Base-by-base conservation (phyloP, 2,113 vertebrate genomes). In the Perccottus glenii region DNA sequence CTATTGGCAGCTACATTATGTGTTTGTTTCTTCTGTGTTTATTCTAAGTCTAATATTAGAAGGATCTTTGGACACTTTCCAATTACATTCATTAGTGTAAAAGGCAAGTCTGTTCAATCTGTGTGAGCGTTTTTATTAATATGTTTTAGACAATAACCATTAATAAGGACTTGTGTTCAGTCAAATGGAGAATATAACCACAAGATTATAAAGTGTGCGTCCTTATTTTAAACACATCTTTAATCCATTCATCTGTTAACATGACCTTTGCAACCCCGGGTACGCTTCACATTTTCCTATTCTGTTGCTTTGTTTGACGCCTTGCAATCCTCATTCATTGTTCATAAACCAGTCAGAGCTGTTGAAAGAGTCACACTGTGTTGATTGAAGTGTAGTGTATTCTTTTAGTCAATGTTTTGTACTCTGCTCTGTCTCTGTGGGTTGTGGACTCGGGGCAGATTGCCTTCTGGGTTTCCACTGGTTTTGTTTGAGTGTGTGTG, bases 381-480 rank as follows among this genome's bases (percentile, higher is more conserved):
- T 9, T 15, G 52, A 12, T 1, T 33, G 19, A 27, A 27, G 19
- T 27, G 19, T 27, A 27, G 19, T 27, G 14, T 55, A 38, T 38
- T 55, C 32, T 33, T 14, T 2, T 36, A 11, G 14, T 44, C n/a
- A 62, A 46, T 40, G 3, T 75, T 63, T 77, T 64, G 65, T 38
- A 11, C 3, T 38, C 33, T 68, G 16, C 45, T 14, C 12, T 14
- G 57, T 50, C 12, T 38, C 60, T 27, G 82, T 80, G 73, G 83
- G 78, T 75, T 0, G 71, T 50, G 69, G 67, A 82, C 78, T 66
- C 59, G 72, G 60, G 58, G 73, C 82, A 80, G 84, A 87, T 87
- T 83, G 79, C 81, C 75, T 88, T 89, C 85, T 73, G 56, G n/a
- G 56, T 67, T 47, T 62, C 47, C 7, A 63, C 49, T 5, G 50